Base-by-base conservation (phyloP, 2,888 invertebrate species). In the Scaptomyza flava region DNA sequence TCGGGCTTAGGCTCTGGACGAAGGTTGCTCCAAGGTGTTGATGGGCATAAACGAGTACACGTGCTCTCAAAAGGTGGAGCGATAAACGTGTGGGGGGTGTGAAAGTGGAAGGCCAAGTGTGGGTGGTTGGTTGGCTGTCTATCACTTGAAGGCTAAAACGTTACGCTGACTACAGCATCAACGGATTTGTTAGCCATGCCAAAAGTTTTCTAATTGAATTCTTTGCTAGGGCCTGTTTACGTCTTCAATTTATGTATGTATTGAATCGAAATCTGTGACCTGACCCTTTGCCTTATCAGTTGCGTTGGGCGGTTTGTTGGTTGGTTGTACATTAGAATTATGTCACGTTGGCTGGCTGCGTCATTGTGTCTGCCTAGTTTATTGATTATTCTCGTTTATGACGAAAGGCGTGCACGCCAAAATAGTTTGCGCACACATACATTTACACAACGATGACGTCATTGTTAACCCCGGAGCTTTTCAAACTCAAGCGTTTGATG, bases 301-400 rank as follows among this genome's bases (percentile, higher is more conserved):
- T 65, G 50, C 42, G 38, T 51, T 17, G 43, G 23, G 38, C 63
- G 50, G 45, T 14, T 51, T 17, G 41, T 14, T 17, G 42, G 6
- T 9, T 43, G 23, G 14, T 8, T 58, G 69, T 23, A 57, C 38
- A 41, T 54, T 46, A 41, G 53, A 85, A 86, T 86, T 84, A 84
- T 84, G 84, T 88, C 84, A 88, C 69, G 74, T 80, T 73, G 33
- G 20, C 50, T 50, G 65, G 72, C 87, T 84, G 87, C 88, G 89
- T 83, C 89, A 88, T 80, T 75, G 72, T 88, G 87, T 89, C 83
- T 87, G 83, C 61, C 74, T 65, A 36, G 58, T 52, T 61, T 89
- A 87, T 88, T 80, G 84, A 88, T 87, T 89, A 81, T 87, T 87
- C 77, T 64, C 48, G 72, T 52, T 86, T 83, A 86, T 85, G 85